Conservation (phyloP, 2,888 invertebrate genomes). For the Cantharis flavilabris region DNA sequence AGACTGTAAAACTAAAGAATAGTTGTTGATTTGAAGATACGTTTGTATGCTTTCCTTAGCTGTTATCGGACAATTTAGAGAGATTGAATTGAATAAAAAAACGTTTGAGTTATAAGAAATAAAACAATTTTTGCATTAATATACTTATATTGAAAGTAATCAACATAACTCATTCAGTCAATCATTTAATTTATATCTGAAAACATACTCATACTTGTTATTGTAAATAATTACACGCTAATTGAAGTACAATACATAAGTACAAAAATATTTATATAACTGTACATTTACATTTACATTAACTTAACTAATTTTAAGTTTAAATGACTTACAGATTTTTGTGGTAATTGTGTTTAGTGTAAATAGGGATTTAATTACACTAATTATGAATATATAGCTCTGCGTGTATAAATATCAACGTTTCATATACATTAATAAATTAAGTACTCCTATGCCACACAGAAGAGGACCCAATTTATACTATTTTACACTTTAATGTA, state of each 20-base stretch:
- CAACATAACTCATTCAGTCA: slow-evolving; percentile 19
- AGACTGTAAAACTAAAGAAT: too few relatives aligned
- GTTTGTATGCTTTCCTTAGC: too few relatives aligned
- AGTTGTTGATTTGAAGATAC: too few relatives aligned
- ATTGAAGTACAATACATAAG: slow-evolving; percentile 14
- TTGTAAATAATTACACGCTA: slow-evolving; percentile 12
- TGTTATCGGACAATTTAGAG: too few relatives aligned
- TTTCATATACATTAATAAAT: not conserved
- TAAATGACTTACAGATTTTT: slow-evolving; percentile 23
- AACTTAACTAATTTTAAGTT: slow-evolving; percentile 9
- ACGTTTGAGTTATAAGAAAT: not conserved
- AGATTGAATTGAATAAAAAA: too few relatives aligned
- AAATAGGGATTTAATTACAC: slow-evolving; percentile 19
- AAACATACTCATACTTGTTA: slow-evolving; percentile 8
- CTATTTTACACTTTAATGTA: not conserved
- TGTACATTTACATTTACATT: slow-evolving; percentile 11
- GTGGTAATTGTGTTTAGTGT: slow-evolving; percentile 15
- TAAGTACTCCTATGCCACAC: not conserved
- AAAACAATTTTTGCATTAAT: not conserved
- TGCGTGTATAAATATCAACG: not conserved
- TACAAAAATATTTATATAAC: slow-evolving; percentile 17
- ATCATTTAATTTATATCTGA: slow-evolving; percentile 11
- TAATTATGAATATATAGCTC: not conserved
- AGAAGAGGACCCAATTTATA: not conserved
- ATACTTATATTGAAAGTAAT: slow-evolving; percentile 20